Base-by-base conservation (phyloP, 2,797 vertebrate species). In the Fratercula arctica region DNA sequence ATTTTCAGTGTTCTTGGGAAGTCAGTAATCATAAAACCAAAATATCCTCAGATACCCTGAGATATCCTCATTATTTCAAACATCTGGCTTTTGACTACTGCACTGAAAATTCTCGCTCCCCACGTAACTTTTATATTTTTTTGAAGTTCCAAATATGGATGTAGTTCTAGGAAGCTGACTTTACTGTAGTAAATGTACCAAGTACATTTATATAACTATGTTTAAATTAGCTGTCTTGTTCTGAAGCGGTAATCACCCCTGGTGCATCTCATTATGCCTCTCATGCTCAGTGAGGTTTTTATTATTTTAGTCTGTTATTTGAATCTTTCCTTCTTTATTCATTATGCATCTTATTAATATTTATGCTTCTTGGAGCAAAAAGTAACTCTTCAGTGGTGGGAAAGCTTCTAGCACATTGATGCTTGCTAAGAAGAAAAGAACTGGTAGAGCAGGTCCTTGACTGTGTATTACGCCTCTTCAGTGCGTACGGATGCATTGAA, bases 221-320 rank as follows among this genome's bases (percentile, higher is more conserved):
- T 80, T 85, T 59, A 61, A 88, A 57, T 48, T 31, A 81, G 29
- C 33, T 90, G 41, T 18, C 73, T 63, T 68, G 26, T 88, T 91
- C 59, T 85, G 46, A 79, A 50, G 37, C 51, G 33, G 3, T 64
- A 39, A 16, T 78, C 1, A 1, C 10, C 29, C n/a, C 21, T 72
- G 16, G 28, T 72, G 66, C 18, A 29, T 87, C 63, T 28, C 41
- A 20, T 77, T 67, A 59, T 41, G 23, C 39, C 21, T 85, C 29
- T 87, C 21, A 17, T 37, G n/a, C 46, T 78, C 2, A 4, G n/a
- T 59, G 35, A 66, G 61, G 9, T 54, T 73, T 73, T 89, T 91
- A 14, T 59, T 59, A 56, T 4, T 66, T 16, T 39, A 29, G 41
- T 51, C 24, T 82, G 23, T 63, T 63, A 67, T 73, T 74, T 74